Evolutionary conservation across 2,888 invertebrate species (phyloP), one percentile per base, ranked within the genome.

Genomic region (Congeria kusceri): DNA sequence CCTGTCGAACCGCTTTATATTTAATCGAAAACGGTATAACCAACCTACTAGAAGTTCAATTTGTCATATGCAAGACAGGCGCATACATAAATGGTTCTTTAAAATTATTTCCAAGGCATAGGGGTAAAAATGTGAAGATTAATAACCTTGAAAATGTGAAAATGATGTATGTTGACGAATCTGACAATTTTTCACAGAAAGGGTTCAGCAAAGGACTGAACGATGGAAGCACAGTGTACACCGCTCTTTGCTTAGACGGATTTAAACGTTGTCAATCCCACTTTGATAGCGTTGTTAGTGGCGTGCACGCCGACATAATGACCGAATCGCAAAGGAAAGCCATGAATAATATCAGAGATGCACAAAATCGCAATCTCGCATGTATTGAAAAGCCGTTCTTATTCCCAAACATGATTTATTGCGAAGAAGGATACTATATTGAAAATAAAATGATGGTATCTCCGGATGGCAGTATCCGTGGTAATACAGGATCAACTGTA

Each of bases 201-300:
- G 18, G 5, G 49, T 49, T 18, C 47, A 46, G 27, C 18, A 65
- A 47, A n/a, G 15, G 13, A n/a, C 46, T 1, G 27, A 49, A 20
- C n/a, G 44, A 47, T 13, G 65, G 71, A 46, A 64, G 64, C 58
- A 46, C 73, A 25, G 62, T 66, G 15, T 73, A 67, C 29, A 23
- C 15, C 11, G 73, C 73, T 13, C 9, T 66, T 25, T 66, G 73
- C 18, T 73, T 66, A 59, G 73, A 73, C 59, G 57, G 56, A 46
- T 44, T 73, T 7, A 73, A 73, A 28, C 11, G 23, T 18, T 66
- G 53, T 32, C 46, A 62, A 9, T 18, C 49, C 18, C 73, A 73
- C 39, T 73, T 66, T 49, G 20, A 49, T 49, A 15, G 20, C 20
- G 27, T 68, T 32, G n/a, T 68, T 4, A 68, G 59, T 27, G 29